Percentiles rank a stretch among this genome's conserved stretches.
These are phyloP conservation scores for Chaetophractus vellerosus DNA, from an alignment of 2,797 vertebrate genomes.

Conservation along the genomic window DNA sequence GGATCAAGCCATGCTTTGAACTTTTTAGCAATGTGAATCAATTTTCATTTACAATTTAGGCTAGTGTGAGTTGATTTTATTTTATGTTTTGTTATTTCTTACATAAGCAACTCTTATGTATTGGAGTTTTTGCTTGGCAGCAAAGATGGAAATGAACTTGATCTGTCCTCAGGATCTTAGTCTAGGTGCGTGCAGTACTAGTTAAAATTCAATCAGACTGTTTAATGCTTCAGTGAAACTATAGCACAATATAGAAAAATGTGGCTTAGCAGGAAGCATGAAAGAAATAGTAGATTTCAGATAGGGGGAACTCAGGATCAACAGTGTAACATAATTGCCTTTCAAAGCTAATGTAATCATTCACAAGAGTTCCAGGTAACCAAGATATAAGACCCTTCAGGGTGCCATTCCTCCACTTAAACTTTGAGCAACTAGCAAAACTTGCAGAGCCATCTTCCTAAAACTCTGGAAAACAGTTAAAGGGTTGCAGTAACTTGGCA, in stretches of 20 bases:
- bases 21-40: neutral
- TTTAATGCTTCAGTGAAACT: neutral
- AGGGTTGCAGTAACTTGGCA: no score
- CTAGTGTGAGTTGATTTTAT: neutral
- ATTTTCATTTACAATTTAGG: neutral
- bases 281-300: neutral
- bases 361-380: no score
- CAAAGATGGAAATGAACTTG: neutral
- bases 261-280: neutral
- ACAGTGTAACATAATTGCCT: no score
- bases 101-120: neutral
- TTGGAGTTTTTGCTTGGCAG: neutral
- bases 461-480: no score
- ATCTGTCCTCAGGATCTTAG: neutral
- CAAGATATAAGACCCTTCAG: no score
- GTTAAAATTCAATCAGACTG: neutral
- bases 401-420: no score
- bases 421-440: no score
- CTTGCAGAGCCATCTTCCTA: no score
- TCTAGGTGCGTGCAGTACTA: neutral
- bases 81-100: slow-evolving; percentile 48
- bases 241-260: neutral
- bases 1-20: neutral
- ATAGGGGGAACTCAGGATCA: neutral
- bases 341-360: neutral